These are phyloP conservation scores for Campylomormyrus tamandua DNA, from an alignment of 2,113 vertebrate genomes.

Conservation along the genomic window DNA sequence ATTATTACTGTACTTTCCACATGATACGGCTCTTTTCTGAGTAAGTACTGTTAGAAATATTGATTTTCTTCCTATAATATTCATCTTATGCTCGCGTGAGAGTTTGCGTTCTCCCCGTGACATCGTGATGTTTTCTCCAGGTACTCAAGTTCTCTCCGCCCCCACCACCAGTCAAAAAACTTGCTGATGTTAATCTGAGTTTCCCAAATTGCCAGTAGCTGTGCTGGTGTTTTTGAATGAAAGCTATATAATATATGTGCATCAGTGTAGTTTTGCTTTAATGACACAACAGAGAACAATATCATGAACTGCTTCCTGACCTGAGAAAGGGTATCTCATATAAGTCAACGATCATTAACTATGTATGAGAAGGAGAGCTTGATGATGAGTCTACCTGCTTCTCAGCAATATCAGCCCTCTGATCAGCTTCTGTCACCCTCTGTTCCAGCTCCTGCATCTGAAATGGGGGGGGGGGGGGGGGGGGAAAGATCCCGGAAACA, in stretches of 20 bases:
- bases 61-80: neutral
- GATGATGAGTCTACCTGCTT: conserved; percentile 69
- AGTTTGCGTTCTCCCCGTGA: neutral
- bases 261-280: neutral
- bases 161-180: neutral
- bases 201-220: neutral
- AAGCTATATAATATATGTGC: neutral
- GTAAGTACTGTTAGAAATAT: neutral
- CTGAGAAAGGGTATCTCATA: neutral
- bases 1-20: neutral
- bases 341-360: neutral
- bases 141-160: neutral
- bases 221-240: neutral
- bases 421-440: conserved; percentile 79
- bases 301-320: neutral
- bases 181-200: neutral
- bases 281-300: neutral
- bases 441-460: conserved; percentile 94
- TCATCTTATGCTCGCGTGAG: neutral
- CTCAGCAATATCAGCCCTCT: conserved; percentile 80
- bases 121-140: neutral
- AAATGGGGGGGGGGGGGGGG: neutral
- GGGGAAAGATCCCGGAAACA: neutral
- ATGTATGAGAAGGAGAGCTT: neutral
- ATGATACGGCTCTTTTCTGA: neutral